Percentiles rank a stretch among this genome's conserved stretches.
These are phyloP conservation scores for Lipotes vexillifer DNA, from an alignment of 2,113 vertebrate species.

Conservation along the genomic window DNA sequence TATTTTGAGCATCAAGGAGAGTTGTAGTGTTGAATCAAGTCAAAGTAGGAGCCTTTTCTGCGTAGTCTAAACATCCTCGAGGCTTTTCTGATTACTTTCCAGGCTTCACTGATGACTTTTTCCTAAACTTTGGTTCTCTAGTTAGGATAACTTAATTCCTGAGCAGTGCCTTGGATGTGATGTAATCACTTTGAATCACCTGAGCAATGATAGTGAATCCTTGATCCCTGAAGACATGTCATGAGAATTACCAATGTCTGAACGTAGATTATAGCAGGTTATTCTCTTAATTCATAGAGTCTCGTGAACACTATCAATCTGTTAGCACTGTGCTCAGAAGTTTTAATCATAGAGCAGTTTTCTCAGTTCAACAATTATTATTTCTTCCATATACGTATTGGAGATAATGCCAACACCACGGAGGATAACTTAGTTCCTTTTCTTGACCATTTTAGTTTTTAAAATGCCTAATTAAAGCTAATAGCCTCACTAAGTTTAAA, in stretches of 20 bases:
- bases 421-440: neutral
- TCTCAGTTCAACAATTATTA: neutral
- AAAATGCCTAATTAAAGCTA: neutral
- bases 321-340: neutral
- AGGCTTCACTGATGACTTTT: neutral
- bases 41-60: neutral
- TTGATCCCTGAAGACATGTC: neutral
- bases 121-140: neutral
- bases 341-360: neutral
- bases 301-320: neutral
- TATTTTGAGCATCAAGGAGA: neutral
- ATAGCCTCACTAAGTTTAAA: neutral
- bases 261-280: neutral
- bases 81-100: neutral
- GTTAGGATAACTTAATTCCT: neutral
- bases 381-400: neutral
- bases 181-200: neutral
- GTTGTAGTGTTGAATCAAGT: neutral
- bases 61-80: neutral
- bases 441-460: neutral
- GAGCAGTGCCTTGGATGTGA: fast-evolving
- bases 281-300: neutral
- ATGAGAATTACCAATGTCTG: neutral
- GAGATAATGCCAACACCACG: neutral
- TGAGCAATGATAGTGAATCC: neutral